phyloP scores from a whole-genome alignment of 2,113 vertebrate genomes.

The Lagenorhynchus albirostris region DNA sequence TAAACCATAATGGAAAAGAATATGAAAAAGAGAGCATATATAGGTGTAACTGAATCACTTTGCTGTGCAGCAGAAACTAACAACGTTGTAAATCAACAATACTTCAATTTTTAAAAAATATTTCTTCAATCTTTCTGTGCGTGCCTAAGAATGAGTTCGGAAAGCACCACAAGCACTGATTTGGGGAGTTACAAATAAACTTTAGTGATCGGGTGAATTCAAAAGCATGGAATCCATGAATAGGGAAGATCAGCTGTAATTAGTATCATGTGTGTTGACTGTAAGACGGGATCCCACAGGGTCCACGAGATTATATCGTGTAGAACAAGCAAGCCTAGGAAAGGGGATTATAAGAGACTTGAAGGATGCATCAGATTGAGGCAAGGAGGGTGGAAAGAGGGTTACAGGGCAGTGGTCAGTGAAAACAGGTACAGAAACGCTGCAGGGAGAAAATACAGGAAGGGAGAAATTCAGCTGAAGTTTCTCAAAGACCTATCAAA shows the following conservation, averaged over 20 bases:
- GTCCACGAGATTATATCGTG: neutral
- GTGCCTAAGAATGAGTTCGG: fast-evolving
- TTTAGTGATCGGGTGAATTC: neutral
- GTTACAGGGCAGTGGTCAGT: neutral
- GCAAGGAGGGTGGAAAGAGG: no score
- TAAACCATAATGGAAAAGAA: neutral
- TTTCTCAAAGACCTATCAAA: neutral
- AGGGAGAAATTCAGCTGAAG: neutral
- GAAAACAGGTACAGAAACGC: neutral
- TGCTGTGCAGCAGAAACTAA: neutral
- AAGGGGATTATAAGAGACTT: neutral
- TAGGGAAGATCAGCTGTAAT: no score
- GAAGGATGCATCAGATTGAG: neutral
- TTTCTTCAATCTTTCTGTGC: neutral
- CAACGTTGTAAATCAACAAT: fast-evolving
- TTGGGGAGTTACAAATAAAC: neutral
- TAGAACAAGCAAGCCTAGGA: fast-evolving
- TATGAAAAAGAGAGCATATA: neutral
- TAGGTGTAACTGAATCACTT: neutral
- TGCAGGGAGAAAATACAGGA: neutral
- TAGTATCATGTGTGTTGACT: fast-evolving
- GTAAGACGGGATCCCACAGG: neutral
- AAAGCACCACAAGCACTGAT: neutral
- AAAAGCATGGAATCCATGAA: neutral
- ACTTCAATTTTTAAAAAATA: neutral